Evolutionary conservation across 2,797 vertebrate species (phyloP).

Genomic region (Garrulus glandarius): DNA sequence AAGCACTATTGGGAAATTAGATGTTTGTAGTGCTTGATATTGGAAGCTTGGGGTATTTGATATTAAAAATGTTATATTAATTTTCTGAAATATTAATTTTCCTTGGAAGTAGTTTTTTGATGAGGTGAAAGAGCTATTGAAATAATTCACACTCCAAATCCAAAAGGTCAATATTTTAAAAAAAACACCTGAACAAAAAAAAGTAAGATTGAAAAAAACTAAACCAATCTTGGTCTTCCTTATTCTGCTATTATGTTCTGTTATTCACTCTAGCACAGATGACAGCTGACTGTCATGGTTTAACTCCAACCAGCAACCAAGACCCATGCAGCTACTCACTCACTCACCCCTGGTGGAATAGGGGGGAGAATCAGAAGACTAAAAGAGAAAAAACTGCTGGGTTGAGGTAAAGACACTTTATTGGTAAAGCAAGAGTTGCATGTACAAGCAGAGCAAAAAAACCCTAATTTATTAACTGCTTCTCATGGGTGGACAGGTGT

Average conservation of each 20-base stretch:
- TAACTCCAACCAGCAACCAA: background rate
- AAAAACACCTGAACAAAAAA: rapidly evolving
- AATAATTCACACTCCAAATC: background rate
- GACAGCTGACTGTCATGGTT: background rate
- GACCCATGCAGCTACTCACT: background rate
- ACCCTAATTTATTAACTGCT: background rate
- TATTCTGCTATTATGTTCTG: background rate
- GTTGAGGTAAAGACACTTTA: background rate
- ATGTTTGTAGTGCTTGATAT: background rate
- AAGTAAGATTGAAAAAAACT: background rate
- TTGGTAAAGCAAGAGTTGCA: background rate
- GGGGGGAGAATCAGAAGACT: background rate
- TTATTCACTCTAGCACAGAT: background rate
- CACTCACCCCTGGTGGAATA: background rate
- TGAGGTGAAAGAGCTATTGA: background rate
- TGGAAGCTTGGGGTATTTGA: background rate
- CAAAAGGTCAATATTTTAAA: background rate
- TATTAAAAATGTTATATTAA: background rate
- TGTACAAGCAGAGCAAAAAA: background rate
- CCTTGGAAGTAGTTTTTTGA: background rate
- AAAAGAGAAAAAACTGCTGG: background rate
- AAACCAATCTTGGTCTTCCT: background rate
- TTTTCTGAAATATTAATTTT: background rate
- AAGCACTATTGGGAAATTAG: background rate
- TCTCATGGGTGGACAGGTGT: background rate